These are phyloP conservation scores for Cancer borealis DNA, from an alignment of 2,888 invertebrate genomes.

Conservation along the genomic window DNA sequence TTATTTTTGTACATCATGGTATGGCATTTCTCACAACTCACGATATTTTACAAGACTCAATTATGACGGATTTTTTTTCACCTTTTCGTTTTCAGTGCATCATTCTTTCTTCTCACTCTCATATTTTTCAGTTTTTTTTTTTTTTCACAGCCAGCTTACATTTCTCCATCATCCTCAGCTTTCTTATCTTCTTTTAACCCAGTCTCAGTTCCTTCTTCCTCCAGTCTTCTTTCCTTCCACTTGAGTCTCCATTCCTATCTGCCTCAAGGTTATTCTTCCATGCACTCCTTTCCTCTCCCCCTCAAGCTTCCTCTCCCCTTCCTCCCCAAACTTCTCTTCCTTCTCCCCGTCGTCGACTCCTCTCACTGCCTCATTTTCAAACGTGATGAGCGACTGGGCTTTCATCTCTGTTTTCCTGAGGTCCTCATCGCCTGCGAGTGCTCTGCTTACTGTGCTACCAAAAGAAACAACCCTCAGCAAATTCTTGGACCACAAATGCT, in stretches of 20 bases:
- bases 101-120: not conserved
- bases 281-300: not conserved
- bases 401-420: not conserved
- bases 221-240: not conserved
- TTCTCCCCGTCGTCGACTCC: slow-evolving; percentile 12
- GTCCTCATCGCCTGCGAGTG: not conserved
- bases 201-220: not conserved
- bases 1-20: too few species aligned
- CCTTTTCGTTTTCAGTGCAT: too few species aligned
- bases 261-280: not conserved
- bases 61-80: too few species aligned
- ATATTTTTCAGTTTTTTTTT: not conserved
- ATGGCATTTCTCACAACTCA: too few species aligned
- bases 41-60: too few species aligned
- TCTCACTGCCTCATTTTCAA: not conserved
- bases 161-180: not conserved
- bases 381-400: not conserved
- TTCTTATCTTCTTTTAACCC: not conserved
- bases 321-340: not conserved
- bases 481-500: not conserved
- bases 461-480: slow-evolving; percentile 17
- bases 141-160: not conserved
- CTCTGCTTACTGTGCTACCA: not conserved
- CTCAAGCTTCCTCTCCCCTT: not conserved
- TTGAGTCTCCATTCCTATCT: not conserved